Evolutionary conservation across 2,888 invertebrate genomes (phyloP), one percentile per base, ranked within the genome.

Genomic region (Pyrrhia umbra): DNA sequence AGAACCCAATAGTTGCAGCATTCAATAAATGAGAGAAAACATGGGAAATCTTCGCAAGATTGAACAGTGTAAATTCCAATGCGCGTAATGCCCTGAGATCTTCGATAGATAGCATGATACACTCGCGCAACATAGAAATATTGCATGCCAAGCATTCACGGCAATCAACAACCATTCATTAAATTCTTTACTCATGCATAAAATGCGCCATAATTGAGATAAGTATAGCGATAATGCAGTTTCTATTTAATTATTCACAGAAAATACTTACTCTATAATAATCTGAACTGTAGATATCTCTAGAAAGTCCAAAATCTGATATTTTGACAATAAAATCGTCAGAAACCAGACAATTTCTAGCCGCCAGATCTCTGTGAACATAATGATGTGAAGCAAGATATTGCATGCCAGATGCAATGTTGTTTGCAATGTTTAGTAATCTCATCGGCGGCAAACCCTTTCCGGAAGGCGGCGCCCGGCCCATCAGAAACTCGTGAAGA

Each of bases 241-340:
- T 40, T 68, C 39, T 39, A 21, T 21, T 25, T 6, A 18, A 25
- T 15, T 40, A n/a, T 13, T 10, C 18, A 15, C 9, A 46, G 5
- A 47, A 37, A 64, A 39, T 42, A 96, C 93, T 92, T 74, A 95
- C 94, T 96, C 97, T 95, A 86, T 99, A 98, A 89, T 99, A 98
- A 95, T 99, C 99, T 56, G 98, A 98, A 79, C 98, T 98, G 86
- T 98, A 98, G 89, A 98, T 98, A 88, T 98, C 98, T 80, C 99
- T 96, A 16, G 99, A 98, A 16, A 99, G 95, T 40, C 99, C 99
- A 94, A 99, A 99, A 94, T 99, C 99, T 56, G 97, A 98, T 87
- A 99, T 99, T 95, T 99, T 99, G 0, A 99, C 98, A 47, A 97
- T 97, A 79, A 99, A 96, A 87, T 98, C 97, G 87, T 99, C 99